Conservation (phyloP, 35 echinoderm and acorn worm genomes). For the Heliocidaris erythrogramma region DNA sequence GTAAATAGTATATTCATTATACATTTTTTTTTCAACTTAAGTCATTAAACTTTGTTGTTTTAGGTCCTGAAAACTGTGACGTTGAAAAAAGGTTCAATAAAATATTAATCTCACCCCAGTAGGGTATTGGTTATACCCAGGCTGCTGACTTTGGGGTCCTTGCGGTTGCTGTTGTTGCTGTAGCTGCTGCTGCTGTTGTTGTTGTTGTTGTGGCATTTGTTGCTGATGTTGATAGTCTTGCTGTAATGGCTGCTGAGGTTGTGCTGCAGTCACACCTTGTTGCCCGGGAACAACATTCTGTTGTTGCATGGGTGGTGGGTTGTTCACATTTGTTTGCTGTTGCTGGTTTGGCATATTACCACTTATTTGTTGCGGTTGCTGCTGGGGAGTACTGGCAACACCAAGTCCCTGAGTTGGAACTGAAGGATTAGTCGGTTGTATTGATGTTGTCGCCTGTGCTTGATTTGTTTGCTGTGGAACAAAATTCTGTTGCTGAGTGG, state of each 20-base stretch:
- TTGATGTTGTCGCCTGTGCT: neutral
- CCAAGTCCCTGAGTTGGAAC: neutral
- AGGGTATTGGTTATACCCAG: conserved; percentile 16
- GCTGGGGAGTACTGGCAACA: neutral
- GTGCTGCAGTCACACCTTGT: neutral
- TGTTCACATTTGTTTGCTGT: conserved; percentile 9
- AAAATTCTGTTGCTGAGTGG: neutral
- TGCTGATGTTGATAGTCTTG: neutral
- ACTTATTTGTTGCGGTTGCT: conserved; percentile 27
- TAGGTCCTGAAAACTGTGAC: neutral
- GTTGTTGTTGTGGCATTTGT: too few relatives aligned
- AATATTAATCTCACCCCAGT: neutral
- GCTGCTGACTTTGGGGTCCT: neutral
- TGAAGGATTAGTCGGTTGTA: conserved; percentile 16
- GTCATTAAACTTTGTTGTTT: neutral
- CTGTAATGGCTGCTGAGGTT: conserved; percentile 42
- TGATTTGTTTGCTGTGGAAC: neutral
- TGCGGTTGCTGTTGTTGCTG: neutral
- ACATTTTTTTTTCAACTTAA: neutral
- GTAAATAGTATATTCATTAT: neutral
- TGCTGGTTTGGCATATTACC: neutral
- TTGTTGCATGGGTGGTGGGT: neutral
- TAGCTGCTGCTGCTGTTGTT: conserved; percentile 42
- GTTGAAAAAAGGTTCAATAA: neutral
- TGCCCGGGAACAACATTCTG: neutral